Evolutionary conservation across 2,888 invertebrate species (phyloP).

Genomic region (Plebejus anna): DNA sequence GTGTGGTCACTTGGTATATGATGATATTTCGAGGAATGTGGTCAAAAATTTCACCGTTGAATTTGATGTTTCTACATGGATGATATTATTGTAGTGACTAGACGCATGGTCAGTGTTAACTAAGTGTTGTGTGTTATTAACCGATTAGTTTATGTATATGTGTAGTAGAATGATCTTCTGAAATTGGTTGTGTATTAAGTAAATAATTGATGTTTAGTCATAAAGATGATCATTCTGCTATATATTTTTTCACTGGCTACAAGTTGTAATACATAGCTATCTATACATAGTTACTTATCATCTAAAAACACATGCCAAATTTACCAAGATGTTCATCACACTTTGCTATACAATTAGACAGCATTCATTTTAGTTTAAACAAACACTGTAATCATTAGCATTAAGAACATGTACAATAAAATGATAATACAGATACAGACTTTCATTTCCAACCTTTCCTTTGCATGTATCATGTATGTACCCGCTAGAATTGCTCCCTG

Average conservation of each 20-base stretch:
- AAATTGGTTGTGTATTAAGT: not conserved
- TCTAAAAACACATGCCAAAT: not conserved
- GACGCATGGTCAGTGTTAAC: constrained; percentile 1
- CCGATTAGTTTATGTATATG: not conserved
- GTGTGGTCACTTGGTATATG: constrained; percentile 21
- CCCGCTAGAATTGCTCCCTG: constrained; percentile 20
- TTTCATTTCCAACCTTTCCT: constrained; percentile 46
- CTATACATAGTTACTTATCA: not conserved
- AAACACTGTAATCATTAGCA: constrained; percentile 5
- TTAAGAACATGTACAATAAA: constrained; percentile 46
- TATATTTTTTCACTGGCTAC: not conserved
- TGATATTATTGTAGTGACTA: not conserved
- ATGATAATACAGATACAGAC: constrained; percentile 44
- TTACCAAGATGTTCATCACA: not conserved
- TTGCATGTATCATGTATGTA: constrained; percentile 35
- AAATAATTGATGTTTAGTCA: not conserved
- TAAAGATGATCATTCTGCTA: not conserved
- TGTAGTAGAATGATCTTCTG: not conserved
- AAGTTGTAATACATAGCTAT: not conserved
- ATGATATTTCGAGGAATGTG: not conserved
- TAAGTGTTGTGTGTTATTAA: constrained; percentile 8
- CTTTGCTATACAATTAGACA: not conserved
- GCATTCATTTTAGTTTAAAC: not conserved
- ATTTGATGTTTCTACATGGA: not conserved
- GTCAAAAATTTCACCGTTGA: not conserved